A percentile compares a stretch with the other conserved stretches of the same genome.
Evolutionary conservation across 1,140 invertebrate genomes (phyloP).

Genomic region (Cardiocondyla obscurior): DNA sequence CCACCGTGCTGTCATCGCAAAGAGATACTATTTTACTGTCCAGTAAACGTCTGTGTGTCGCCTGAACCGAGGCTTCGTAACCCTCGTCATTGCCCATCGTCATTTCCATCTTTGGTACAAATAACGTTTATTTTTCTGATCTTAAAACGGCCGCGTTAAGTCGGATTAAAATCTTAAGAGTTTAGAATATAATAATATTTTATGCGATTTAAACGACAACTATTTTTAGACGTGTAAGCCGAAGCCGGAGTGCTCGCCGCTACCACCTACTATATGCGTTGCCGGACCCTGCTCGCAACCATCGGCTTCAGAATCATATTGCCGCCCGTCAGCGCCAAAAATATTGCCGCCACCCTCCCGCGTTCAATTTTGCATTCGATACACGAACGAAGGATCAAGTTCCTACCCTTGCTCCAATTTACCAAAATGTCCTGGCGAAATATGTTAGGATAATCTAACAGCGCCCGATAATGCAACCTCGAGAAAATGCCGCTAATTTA

Average conservation of each 20-base stretch:
- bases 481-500: background rate
- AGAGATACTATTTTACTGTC: slow-evolving; percentile 63
- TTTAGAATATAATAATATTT: background rate
- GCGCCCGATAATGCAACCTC: background rate
- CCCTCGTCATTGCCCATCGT: background rate
- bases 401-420: slow-evolving; percentile 60
- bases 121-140: background rate
- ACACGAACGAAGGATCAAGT: slow-evolving; percentile 54
- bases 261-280: slow-evolving; percentile 63
- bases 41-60: slow-evolving; percentile 63
- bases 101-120: slow-evolving; percentile 47
- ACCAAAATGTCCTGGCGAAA: slow-evolving; percentile 1
- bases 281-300: slow-evolving; percentile 56
- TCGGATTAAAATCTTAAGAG: no score
- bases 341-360: slow-evolving; percentile 57
- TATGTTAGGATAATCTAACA: slow-evolving; percentile 1
- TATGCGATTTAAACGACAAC: background rate
- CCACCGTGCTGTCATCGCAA: slow-evolving; percentile 63
- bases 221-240: slow-evolving; percentile 58
- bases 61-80: slow-evolving; percentile 31
- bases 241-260: slow-evolving; percentile 38
- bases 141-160: no score
- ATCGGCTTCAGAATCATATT: slow-evolving; percentile 12
- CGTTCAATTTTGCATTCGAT: slow-evolving; percentile 66
- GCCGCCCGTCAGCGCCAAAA: slow-evolving; percentile 41